Evolutionary conservation across 2,888 invertebrate species (phyloP), one percentile per base, ranked within the genome.

Genomic region (Microplitis deprimator): DNA sequence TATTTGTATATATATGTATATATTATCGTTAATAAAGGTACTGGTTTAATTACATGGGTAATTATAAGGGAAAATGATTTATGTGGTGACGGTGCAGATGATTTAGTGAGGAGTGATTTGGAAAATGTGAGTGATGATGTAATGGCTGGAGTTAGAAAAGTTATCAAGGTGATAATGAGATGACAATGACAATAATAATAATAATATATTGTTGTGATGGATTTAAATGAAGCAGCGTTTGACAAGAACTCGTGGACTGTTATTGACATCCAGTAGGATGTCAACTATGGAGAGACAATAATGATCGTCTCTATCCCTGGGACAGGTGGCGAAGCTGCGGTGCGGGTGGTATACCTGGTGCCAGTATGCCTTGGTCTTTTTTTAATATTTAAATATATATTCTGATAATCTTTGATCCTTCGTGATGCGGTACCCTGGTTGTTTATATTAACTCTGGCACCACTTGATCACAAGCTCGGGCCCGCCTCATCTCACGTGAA

Each of bases 401-500:
- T 68, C 68, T 60, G 59, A 16, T 67, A 50, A 59, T 40, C 65
- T 67, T 73, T 61, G 75, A 20, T 68, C n/a, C 70, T 50, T 7
- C 17, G 50, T 68, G 13, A n/a, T 60, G 29, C 29, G 29, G 29
- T 29, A 20, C 62, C 65, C 65, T 29, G 65, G 17, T 20, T 65
- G n/a, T 62, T 17, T n/a, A 13, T 65, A 20, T 20, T 29, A 65
- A 65, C 65, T 29, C 65, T 65, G 65, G 38, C 38, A 29, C 38
- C 65, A 65, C 20, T 65, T 65, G 65, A 29, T 62, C 62, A 17
- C 65, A 65, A 65, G 29, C 29, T 38, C 65, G 65, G 29, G 65
- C 65, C 65, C 64, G 68, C 38, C 59, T 68, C 65, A 40, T 72
- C 40, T 59, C 75, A 75, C 62, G 60, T 50, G 59, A 86, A 85